These are phyloP conservation scores for Muscicapa adusta DNA, from an alignment of 2,113 vertebrate species.

Conservation along the genomic window DNA sequence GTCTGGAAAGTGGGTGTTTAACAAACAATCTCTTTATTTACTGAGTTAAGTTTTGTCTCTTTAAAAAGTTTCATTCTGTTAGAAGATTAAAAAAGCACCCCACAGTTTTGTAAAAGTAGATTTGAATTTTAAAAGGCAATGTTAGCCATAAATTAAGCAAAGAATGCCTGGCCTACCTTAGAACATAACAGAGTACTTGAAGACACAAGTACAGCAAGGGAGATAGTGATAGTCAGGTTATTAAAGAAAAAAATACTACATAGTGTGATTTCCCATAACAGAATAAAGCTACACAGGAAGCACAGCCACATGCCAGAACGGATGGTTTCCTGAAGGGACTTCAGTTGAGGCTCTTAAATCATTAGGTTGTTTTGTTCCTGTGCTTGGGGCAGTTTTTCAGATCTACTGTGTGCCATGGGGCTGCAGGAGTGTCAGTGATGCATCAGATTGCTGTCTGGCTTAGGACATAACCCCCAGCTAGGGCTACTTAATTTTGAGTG, in stretches of 20 bases:
- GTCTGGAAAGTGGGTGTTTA: not conserved
- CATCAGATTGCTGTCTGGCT: not conserved
- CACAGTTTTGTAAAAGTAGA: not conserved
- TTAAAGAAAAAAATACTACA: not conserved
- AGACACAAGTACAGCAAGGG: not conserved
- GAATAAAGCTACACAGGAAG: not conserved
- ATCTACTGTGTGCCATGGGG: not conserved
- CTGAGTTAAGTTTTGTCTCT: not conserved
- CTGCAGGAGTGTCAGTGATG: not conserved
- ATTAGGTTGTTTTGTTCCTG: not conserved
- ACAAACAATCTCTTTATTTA: not conserved
- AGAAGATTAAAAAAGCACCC: accelerated
- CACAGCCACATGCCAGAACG: not conserved
- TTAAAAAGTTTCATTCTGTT: not conserved
- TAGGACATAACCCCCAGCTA: not conserved
- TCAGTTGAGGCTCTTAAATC: not conserved
- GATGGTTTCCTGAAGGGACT: not conserved
- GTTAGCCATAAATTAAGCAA: not conserved
- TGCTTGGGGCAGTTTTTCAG: not conserved
- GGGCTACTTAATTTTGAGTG: not conserved
- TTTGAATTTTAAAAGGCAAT: not conserved
- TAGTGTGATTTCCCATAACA: not conserved
- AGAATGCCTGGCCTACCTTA: not conserved
- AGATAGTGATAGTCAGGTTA: not conserved
- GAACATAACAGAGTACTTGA: not conserved